A percentile compares a stretch with the other conserved stretches of the same genome.
Conservation (phyloP, 2,113 vertebrate genomes). For the Mustelus asterias region DNA sequence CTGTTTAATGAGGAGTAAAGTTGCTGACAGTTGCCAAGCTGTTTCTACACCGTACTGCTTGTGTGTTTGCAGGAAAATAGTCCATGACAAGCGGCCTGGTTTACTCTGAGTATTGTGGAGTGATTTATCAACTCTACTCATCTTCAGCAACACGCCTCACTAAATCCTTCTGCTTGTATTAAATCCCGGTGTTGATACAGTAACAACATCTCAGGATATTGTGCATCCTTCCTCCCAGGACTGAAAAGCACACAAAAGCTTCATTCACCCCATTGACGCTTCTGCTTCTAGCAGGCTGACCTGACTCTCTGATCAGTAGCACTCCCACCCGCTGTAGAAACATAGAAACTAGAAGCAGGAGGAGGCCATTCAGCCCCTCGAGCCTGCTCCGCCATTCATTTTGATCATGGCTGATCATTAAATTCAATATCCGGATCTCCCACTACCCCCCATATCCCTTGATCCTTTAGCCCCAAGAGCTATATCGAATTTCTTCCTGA, state of each 20-base stretch:
- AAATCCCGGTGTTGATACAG: background rate
- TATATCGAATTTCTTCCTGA: too few species aligned
- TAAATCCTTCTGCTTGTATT: background rate
- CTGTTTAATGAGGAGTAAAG: slow-evolving; percentile 99
- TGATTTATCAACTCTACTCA: slow-evolving; percentile 90
- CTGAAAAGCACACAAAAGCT: background rate
- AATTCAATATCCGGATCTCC: too few species aligned
- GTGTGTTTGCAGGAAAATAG: slow-evolving; percentile 76
- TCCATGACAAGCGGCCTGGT: slow-evolving; percentile 78
- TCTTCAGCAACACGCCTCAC: slow-evolving; percentile 40
- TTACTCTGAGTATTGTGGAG: slow-evolving; percentile 79
- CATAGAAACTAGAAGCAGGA: too few species aligned
- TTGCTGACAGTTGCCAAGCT: slow-evolving; percentile 99
- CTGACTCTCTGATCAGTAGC: background rate
- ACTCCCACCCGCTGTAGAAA: background rate
- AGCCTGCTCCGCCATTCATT: too few species aligned
- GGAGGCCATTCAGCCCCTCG: too few species aligned
- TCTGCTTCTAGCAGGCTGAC: background rate
- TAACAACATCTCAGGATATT: background rate
- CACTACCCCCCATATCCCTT: too few species aligned
- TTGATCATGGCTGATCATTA: too few species aligned
- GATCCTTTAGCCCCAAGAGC: too few species aligned
- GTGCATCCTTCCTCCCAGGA: background rate
- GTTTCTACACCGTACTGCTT: slow-evolving; percentile 88
- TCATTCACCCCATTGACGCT: background rate